Evolutionary conservation across 2,888 invertebrate genomes (phyloP), one percentile per base, ranked within the genome.

Genomic region (Vesta saturnalis): DNA sequence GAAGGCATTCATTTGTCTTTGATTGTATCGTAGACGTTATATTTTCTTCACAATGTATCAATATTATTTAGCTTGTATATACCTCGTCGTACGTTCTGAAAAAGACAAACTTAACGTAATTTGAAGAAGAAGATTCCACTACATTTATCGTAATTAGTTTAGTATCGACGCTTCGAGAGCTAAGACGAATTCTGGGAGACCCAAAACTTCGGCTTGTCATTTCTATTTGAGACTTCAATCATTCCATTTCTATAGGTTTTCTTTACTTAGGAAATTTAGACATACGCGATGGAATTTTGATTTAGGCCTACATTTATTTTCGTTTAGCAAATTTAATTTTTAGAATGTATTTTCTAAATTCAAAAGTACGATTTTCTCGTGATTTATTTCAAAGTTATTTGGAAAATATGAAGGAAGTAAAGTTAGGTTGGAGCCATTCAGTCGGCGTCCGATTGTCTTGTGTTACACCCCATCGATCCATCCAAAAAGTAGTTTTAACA

Each of bases 341-440:
- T n/a, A n/a, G 8, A 39, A 39, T 39, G 39, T 39, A 39, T 39
- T 39, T 39, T 39, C 12, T 39, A 8, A 39, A 39, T 39, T 39
- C n/a, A 39, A 39, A 39, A 10, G 3, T 39, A 39, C 39, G 39
- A 39, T 39, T 39, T n/a, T 39, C 39, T 39, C 12, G 39, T 39
- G 39, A 39, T 39, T 39, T 39, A 39, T 39, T 39, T n/a, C 2
- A n/a, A n/a, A 39, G 39, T 39, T 39, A 39, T 39, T 39, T 39
- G 39, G 39, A 60, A 60, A 64, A 64, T 56, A 64, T 64, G 47
- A 47, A 64, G 64, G 57, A 68, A 60, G 67, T 60, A 52, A 58
- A 69, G 71, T 71, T 64, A 69, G 69, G 66, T 67, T 71, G 73
- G 73, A 73, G 73, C 71, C 73, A 66, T 58, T 55, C 60, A 68